A percentile compares a stretch with the other conserved stretches of the same genome.
Conservation (phyloP, 53 echinoderm and acorn worm genomes). For the Echinometra lucunter region DNA sequence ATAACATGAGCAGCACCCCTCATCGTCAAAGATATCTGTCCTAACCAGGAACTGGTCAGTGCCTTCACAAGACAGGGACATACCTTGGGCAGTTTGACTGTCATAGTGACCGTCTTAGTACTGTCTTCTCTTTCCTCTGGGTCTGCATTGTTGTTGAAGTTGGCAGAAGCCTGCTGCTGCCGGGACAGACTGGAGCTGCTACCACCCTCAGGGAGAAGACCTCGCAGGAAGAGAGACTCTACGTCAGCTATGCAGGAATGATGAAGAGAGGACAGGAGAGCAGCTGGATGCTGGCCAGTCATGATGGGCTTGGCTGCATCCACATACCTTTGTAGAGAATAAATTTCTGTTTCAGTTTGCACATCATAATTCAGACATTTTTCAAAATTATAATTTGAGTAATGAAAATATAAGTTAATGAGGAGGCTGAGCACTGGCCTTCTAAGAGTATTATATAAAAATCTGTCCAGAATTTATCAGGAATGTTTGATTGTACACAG, state of each 20-base stretch:
- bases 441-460: too few relatives aligned
- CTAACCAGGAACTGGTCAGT: too few relatives aligned
- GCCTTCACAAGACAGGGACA: background rate
- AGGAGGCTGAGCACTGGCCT: too few relatives aligned
- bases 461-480: too few relatives aligned
- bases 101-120: constrained; percentile 63
- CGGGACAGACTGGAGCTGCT: constrained; percentile 60
- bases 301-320: constrained; percentile 71
- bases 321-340: constrained; percentile 57
- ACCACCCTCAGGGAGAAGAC: constrained; percentile 57
- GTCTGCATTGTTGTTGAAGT: constrained; percentile 66
- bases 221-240: constrained; percentile 63
- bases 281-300: constrained; percentile 71
- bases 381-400: too few relatives aligned
- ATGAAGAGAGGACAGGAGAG: constrained; percentile 74
- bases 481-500: too few relatives aligned
- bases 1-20: too few relatives aligned
- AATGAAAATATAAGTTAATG: too few relatives aligned
- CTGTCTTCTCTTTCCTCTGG: constrained; percentile 38
- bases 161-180: constrained; percentile 42
- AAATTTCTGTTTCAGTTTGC: background rate
- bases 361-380: too few relatives aligned
- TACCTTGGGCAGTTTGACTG: constrained; percentile 55
- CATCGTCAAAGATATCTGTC: too few relatives aligned
- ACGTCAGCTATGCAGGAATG: constrained; percentile 73